Percentiles rank a stretch among this genome's conserved stretches.
Evolutionary conservation across 2,797 vertebrate species (phyloP).

Genomic region (Fringilla coelebs): DNA sequence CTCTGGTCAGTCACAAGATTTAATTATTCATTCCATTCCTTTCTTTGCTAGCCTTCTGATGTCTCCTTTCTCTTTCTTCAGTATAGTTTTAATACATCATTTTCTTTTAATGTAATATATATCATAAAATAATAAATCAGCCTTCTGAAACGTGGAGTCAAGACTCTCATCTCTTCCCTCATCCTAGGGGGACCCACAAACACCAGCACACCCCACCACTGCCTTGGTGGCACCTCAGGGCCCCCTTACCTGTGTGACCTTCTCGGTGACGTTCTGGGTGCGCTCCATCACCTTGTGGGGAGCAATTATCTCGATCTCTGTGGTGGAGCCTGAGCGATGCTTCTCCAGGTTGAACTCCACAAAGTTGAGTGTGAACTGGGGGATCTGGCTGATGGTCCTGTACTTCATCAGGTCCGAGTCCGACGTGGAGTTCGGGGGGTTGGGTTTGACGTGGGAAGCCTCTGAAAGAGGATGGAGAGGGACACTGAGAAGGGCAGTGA

Average conservation of each 20-base stretch:
- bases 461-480: constrained; percentile 67
- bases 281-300: constrained; percentile 95
- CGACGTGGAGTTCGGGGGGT: constrained; percentile 85
- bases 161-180: too few species aligned
- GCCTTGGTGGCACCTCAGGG: background rate
- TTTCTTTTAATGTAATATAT: too few species aligned
- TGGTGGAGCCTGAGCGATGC: constrained; percentile 87
- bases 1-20: too few species aligned
- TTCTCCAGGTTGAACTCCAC: constrained; percentile 88
- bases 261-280: constrained; percentile 96
- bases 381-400: constrained; percentile 86
- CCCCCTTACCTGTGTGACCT: constrained; percentile 90
- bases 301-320: constrained; percentile 95
- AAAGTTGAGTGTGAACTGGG: constrained; percentile 93
- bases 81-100: too few species aligned
- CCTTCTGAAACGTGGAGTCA: too few species aligned
- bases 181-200: too few species aligned
- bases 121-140: too few species aligned
- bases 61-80: too few species aligned
- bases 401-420: constrained; percentile 90
- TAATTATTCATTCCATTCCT: too few species aligned
- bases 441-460: constrained; percentile 79
- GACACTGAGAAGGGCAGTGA: background rate
- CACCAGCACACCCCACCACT: background rate
- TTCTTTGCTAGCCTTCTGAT: too few species aligned